These are phyloP conservation scores for Podilymbus podiceps DNA, from an alignment of 2,113 vertebrate species.

Conservation along the genomic window DNA sequence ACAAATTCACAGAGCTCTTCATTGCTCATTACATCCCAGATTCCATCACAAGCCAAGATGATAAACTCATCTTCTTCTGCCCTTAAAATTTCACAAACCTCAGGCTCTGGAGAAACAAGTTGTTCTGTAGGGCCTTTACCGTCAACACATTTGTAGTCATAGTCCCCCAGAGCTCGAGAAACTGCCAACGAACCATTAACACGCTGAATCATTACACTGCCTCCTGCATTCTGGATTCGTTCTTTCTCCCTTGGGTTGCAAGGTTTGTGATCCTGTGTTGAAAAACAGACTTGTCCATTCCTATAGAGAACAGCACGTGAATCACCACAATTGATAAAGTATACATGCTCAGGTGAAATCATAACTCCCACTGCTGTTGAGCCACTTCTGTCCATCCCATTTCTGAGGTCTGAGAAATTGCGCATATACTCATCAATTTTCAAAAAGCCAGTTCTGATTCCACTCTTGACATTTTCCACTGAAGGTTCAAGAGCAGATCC, in stretches of 20 bases:
- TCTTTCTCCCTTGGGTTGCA: slow-evolving; percentile 97
- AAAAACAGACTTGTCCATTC: slow-evolving; percentile 92
- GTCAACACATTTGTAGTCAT: slow-evolving; percentile 98
- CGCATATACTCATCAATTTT: slow-evolving; percentile 98
- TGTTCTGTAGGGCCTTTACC: slow-evolving; percentile 98
- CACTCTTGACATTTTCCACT: slow-evolving; percentile 90
- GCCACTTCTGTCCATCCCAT: slow-evolving; percentile 97
- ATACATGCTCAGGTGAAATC: slow-evolving; percentile 91
- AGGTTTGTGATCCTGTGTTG: slow-evolving; percentile 98
- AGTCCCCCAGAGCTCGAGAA: slow-evolving; percentile 96
- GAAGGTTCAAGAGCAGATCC: slow-evolving; percentile 80
- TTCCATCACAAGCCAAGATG: slow-evolving; percentile 95
- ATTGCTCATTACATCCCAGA: slow-evolving; percentile 99
- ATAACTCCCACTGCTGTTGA: slow-evolving; percentile 95
- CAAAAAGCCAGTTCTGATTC: slow-evolving; percentile 96
- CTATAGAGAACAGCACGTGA: slow-evolving; percentile 94
- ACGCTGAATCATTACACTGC: slow-evolving; percentile 98
- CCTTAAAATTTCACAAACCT: slow-evolving; percentile 91
- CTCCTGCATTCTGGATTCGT: slow-evolving; percentile 97
- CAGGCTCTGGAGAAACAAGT: slow-evolving; percentile 96
- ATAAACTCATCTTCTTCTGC: slow-evolving; percentile 95
- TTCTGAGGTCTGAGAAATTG: slow-evolving; percentile 95
- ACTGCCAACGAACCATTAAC: slow-evolving; percentile 98
- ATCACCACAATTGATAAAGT: slow-evolving; percentile 98
- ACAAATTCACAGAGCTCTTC: slow-evolving; percentile 98